phyloP scores from a whole-genome alignment of 2,113 vertebrate species.

The Leucoraja erinaceus region DNA sequence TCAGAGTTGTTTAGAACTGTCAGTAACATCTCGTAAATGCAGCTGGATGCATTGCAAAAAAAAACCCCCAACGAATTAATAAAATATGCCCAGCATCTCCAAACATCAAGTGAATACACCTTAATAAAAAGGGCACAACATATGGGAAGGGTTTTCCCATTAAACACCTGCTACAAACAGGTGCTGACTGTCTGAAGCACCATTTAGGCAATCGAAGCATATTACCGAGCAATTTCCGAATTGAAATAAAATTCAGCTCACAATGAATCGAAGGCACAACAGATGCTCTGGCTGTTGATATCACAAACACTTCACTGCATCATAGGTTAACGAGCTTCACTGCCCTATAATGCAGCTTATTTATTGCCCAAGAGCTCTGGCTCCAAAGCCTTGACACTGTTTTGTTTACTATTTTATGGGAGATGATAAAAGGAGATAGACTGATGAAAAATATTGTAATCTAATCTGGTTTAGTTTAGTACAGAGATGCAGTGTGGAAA shows the following conservation, averaged over 20 bases:
- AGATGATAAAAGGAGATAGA: background rate
- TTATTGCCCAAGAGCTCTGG: background rate
- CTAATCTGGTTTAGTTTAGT: background rate
- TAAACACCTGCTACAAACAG: slow-evolving; percentile 16
- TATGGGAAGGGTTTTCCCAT: slow-evolving; percentile 3
- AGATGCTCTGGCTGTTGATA: background rate
- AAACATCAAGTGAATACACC: background rate
- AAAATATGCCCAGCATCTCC: background rate
- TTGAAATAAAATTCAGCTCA: slow-evolving; percentile 18
- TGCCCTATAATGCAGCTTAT: no score
- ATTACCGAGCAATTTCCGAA: background rate
- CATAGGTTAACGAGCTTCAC: slow-evolving; percentile 7
- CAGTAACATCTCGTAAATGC: background rate
- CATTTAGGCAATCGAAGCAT: background rate
- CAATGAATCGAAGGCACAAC: background rate
- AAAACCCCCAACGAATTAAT: no score
- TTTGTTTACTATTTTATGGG: background rate
- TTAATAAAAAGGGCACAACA: background rate
- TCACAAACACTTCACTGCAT: background rate
- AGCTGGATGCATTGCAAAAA: background rate
- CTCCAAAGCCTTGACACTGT: background rate
- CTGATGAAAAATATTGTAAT: background rate
- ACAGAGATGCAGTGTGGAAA: no score
- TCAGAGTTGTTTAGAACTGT: background rate
- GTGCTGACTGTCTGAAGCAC: background rate